These are phyloP conservation scores for Buceros bicornis DNA, from an alignment of 2,797 vertebrate genomes.

Conservation along the genomic window DNA sequence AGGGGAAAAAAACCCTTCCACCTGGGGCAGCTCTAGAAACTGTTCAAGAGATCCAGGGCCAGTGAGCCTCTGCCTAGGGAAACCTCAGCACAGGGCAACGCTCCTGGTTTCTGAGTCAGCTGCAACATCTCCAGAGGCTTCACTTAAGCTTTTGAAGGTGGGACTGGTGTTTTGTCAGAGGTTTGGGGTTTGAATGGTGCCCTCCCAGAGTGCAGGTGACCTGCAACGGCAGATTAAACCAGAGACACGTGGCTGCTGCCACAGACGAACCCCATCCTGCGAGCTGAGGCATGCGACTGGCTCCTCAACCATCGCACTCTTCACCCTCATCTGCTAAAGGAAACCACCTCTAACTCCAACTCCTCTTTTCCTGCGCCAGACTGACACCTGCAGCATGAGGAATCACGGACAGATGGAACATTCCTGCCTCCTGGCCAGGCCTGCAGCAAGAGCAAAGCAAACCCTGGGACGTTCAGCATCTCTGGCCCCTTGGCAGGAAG, in stretches of 20 bases:
- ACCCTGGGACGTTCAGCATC: neutral
- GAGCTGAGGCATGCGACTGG: rapidly evolving
- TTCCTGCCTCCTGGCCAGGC: neutral
- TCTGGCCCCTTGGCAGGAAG: neutral
- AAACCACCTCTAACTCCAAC: neutral
- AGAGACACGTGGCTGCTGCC: neutral
- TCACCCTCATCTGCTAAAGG: neutral
- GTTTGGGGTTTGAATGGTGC: neutral
- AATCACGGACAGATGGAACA: neutral
- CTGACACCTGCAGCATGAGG: too few relatives aligned
- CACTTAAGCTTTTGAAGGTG: neutral
- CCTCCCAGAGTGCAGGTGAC: neutral
- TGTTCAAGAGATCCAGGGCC: too few relatives aligned
- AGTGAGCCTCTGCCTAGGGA: neutral
- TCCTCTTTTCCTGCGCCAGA: neutral
- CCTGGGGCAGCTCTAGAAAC: too few relatives aligned
- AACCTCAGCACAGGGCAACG: neutral
- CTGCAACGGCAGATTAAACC: neutral
- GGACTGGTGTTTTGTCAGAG: neutral
- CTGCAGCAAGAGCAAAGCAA: neutral
- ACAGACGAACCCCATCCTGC: too few relatives aligned
- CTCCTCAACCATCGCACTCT: neutral
- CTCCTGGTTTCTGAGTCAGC: neutral
- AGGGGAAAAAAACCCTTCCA: too few relatives aligned
- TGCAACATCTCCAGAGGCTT: neutral